Evolutionary conservation across 1,140 invertebrate species (phyloP), one percentile per base, ranked within the genome.

Genomic region (Caerostris extrusa): DNA sequence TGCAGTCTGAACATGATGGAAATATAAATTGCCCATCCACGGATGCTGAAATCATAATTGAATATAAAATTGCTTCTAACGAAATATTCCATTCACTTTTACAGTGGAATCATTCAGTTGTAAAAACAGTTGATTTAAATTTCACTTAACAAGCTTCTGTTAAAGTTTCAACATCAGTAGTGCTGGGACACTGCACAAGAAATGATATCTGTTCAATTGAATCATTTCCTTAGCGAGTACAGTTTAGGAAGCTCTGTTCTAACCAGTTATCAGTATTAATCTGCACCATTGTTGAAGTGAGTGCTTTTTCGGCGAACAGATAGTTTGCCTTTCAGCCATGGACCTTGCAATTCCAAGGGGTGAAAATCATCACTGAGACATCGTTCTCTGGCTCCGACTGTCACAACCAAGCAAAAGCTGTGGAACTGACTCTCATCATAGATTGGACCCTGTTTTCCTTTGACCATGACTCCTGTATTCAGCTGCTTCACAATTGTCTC

Each of bases 331-430:
- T 98, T 98, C 89, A 98, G 98, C 99, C 99, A 99, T 0, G 98
- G 98, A 96, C 98, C 98, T 95, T 99, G 98, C 55, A 99, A 96
- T 95, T 98, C 97, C 3, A 99, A 96, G 0, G 98, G 98, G 95
- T 98, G 98, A 95, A 99, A 99, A 95, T 99, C 98, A 95, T 99
- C 98, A 12, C 98, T 96, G 2, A 99, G 96, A 95, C 98, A 99
- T 82, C 98, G 96, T 95, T 99, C 98, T 10, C 98, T 96, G 0
- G 98, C 98, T 3, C 98, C 98, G 82, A 99, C 98, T 17, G 99
- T 98, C 0, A 98, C 98, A 0, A 99, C 98, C 19, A 99, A 96
- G 96, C 98, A 99, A 95, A 99, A 99, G 95, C 98, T 98, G 50
- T 97, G 95, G 19, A 96, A 95, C 58, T 96, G 95, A 0, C 97